Base-by-base conservation (phyloP, 2,113 vertebrate genomes). In the Plestiodon gilberti region DNA sequence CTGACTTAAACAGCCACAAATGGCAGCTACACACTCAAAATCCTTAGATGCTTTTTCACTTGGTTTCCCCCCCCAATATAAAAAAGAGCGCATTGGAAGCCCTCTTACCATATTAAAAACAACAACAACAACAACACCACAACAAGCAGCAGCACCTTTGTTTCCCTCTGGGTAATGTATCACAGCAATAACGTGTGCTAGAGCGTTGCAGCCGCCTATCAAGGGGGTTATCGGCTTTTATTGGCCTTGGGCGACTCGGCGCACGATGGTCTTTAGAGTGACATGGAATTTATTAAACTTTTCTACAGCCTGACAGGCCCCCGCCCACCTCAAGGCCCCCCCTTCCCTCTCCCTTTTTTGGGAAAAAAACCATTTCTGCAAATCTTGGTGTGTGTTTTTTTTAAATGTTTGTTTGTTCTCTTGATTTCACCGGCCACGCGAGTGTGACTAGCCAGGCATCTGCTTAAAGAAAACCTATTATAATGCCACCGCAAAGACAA, bases 241-340 rank as follows among this genome's bases (percentile, higher is more conserved):
- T 90, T 89, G 91, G 94, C 92, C 93, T 91, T 89, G 91, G 90
- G 93, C 87, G 77, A 92, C 93, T 93, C 87, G 78, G 92, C 89
- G 87, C 92, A 92, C 82, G 65, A 83, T 2, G 75, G 91, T 95
- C 95, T 93, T 96, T 91, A 94, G 94, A 95, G 90, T 94, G 96
- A 96, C 93, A 90, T 92, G 93, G 95, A 95, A 94, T 96, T 95
- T 94, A 95, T 95, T 95, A 94, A 94, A 94, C 93, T 93, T 96
- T 92, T 89, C 94, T 90, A 87, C 90, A 61, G 78, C 89, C 90
- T 83, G 83, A 93, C 92, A 93, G 94, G 83, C 92, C 90, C 90
- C 89, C 92, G 78, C 74, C 79, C 89, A 93, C n/a, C 52, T 88
- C 92, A 88, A 90, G 87, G 88, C 91, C 75, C 90, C 91, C 81